Base-by-base conservation (phyloP, 2,888 invertebrate species). In the Sipha maydis region DNA sequence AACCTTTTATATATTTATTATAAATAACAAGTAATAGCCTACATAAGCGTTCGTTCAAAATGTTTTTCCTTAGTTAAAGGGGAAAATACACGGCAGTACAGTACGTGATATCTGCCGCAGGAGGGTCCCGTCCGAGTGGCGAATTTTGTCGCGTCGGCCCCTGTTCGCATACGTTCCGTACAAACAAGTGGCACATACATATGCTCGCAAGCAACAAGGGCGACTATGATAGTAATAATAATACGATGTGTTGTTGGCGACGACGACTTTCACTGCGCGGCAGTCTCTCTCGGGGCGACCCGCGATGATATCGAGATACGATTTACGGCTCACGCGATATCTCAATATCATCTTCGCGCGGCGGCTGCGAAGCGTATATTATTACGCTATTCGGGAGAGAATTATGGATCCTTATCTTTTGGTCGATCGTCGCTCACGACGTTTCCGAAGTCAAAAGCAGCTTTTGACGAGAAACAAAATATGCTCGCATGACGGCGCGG, bases 261-360 rank as follows among this genome's bases (percentile, higher is more conserved):
- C 71, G 71, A 1, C 71, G 61, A 61, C 61, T 61, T 61, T 61
- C 61, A 61, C 61, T 61, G 61, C 48, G 25, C 61, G 67, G 67
- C 67, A 67, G 28, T 11, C 69, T 28, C 69, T n/a, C 71, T 61
- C 28, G 71, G 17, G 28, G 69, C 31, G 28, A 71, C 31, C 71
- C 71, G 31, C 71, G 71, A 71, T 71, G 71, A 71, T 71, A 71
- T 71, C 71, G 71, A 61, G 61, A 31, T 71, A 31, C 71, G 71
- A 71, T 71, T 71, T 71, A 71, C 71, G 71, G 28, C 28, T 11
- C 31, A 17, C 28, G 28, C 28, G 71, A 71, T 71, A 28, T 71
- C 61, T 3, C 28, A 71, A 71, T 28, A 71, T 71, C 71, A 28
- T 69, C 71, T 4, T 71, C 17, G 71, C 28, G 69, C 48, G 61